These are phyloP conservation scores for Chiloscyllium punctatum DNA, from an alignment of 2,797 vertebrate species.

Conservation along the genomic window DNA sequence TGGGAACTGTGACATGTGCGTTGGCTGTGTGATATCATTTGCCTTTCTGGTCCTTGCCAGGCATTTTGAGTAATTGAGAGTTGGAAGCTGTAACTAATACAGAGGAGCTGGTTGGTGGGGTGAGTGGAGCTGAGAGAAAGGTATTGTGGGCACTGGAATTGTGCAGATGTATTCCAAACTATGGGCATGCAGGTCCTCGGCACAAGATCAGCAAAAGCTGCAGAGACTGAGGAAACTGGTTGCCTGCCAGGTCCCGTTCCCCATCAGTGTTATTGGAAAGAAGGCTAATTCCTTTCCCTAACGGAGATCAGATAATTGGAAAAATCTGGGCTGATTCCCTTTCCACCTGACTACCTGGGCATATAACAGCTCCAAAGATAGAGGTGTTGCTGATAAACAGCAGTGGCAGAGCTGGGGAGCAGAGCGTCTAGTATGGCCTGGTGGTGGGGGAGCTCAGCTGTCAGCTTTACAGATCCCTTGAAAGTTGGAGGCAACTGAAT, in stretches of 20 bases:
- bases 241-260: slow-evolving; percentile 23
- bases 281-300: slow-evolving; percentile 35
- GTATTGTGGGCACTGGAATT: neutral
- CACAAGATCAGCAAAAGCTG: neutral
- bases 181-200: neutral
- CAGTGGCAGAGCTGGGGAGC: neutral
- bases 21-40: neutral
- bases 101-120: neutral
- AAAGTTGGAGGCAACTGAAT: neutral
- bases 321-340: slow-evolving; percentile 31
- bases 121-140: neutral
- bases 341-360: slow-evolving; percentile 29
- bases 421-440: too few species aligned
- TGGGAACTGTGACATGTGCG: neutral
- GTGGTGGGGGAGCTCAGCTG: neutral
- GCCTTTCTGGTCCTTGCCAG: neutral
- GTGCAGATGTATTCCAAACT: neutral
- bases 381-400: slow-evolving; percentile 14
- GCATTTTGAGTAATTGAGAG: neutral
- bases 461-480: neutral
- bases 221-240: slow-evolving; percentile 29
- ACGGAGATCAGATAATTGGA: slow-evolving; percentile 35
- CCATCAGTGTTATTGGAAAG: slow-evolving; percentile 28
- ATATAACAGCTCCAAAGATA: slow-evolving; percentile 15
- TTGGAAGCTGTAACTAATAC: neutral